Evolutionary conservation across 2,797 vertebrate species (phyloP), one percentile per base, ranked within the genome.

Genomic region (Sebastes iracundus): DNA sequence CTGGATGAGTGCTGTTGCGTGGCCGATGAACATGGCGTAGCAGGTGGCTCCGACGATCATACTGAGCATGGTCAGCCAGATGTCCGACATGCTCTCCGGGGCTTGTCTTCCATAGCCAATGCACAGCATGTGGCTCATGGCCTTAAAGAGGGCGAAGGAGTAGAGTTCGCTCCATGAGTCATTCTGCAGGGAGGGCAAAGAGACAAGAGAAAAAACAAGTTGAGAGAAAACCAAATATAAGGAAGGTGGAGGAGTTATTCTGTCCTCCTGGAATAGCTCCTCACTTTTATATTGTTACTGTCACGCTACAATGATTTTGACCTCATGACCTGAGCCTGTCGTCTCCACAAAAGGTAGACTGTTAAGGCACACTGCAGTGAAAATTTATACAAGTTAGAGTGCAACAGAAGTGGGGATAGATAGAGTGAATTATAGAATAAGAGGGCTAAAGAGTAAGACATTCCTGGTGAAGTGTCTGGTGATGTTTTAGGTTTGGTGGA

Each of bases 51-150:
- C 98, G 18, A 99, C 97, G 0, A 99, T 99, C 98, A 99, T 99
- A 85, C 98, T 99, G 33, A 99, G 96, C 98, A 99, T 99, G n/a
- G 98, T 99, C 33, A 99, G 95, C 98, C 98, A 99, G 95, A 99
- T 97, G 92, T 99, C 98, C 0, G 98, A 97, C 97, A 98, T 98
- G 95, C 98, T 97, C 95, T 99, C 97, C 0, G 98, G 98, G 0
- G 98, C 98, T 89, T 99, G 98, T 52, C 98, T 95, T 63, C 98
- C 98, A 0, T 99, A 99, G 7, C 98, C 98, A 1, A 99, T 99
- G 87, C 98, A 99, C 69, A 99, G 94, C 98, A 99, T 99, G 95
- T 99, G 98, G 93, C 98, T 99, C 98, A 99, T 99, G 62, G 98
- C 97, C 93, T 99, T 99, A 94, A 99, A 99, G 86, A 99, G 95